phyloP scores from a whole-genome alignment of 1,140 invertebrate genomes.

The Myzus persicae region DNA sequence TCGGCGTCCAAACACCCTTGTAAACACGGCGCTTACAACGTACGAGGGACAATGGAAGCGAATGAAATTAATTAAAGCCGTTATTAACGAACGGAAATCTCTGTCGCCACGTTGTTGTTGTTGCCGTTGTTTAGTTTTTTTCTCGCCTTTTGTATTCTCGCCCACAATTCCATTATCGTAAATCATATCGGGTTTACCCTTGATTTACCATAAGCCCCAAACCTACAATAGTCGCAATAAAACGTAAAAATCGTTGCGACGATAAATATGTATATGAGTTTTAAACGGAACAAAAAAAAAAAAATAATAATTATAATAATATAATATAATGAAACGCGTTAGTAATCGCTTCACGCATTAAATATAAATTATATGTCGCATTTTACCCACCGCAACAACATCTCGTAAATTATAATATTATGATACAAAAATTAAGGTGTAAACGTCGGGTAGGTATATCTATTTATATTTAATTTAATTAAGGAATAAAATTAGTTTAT shows the following conservation, averaged over 20 bases:
- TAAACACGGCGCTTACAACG: slow-evolving; percentile 53
- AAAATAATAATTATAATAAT: slow-evolving; percentile 15
- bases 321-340: neutral
- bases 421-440: neutral
- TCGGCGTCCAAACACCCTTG: slow-evolving; percentile 54
- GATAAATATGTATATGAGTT: slow-evolving; percentile 9
- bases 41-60: slow-evolving; percentile 36
- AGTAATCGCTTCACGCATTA: neutral
- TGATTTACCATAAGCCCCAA: slow-evolving; percentile 32
- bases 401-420: neutral
- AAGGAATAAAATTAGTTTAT: neutral
- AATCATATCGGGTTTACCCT: slow-evolving; percentile 49
- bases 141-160: slow-evolving; percentile 56
- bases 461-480: no score
- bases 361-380: slow-evolving; percentile 8
- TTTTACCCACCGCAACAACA: neutral
- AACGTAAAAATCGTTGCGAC: slow-evolving; percentile 32
- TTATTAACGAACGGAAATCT: slow-evolving; percentile 55
- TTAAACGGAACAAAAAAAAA: neutral
- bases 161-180: slow-evolving; percentile 57
- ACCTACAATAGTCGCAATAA: slow-evolving; percentile 28
- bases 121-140: slow-evolving; percentile 34
- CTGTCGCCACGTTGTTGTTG: slow-evolving; percentile 56
- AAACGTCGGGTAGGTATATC: neutral
- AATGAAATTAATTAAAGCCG: slow-evolving; percentile 57